Base-by-base conservation (phyloP, 1,140 invertebrate genomes). In the Philotrypesis tridentata region DNA sequence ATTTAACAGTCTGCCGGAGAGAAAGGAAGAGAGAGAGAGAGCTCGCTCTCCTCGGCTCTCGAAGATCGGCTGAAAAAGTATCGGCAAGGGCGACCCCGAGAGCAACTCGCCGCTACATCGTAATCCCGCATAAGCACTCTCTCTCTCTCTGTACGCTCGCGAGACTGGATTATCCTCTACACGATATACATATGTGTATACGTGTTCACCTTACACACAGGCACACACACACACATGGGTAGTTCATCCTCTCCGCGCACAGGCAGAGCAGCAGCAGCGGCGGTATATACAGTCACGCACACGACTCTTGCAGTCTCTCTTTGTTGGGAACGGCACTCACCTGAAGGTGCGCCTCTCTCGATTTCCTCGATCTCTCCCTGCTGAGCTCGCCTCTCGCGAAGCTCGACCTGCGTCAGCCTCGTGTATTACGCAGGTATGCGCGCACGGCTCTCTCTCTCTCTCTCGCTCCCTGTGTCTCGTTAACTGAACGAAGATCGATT, bases 341-440 rank as follows among this genome's bases (percentile, higher is more conserved):
- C 76, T 78, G 63, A 78, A 78, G 76, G 76, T 65, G 76, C 63
- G 76, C 63, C 76, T 78, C 37, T 70, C 31, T 70, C 31, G 63
- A 29, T 67, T 21, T 21, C 17, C 25, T 67, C 63, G 23, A 25
- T 67, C 63, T 67, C 63, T 65, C 63, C 14, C n/a, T 17, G 27
- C 63, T 25, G 11, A 55, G 17, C 23, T 67, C 25, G n/a, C n/a
- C n/a, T n/a, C n/a, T n/a, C n/a, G n/a, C n/a, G n/a, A 14, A 33
- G 9, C 68, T 33, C 68, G 23, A 25, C n/a, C n/a, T n/a, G n/a
- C n/a, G n/a, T n/a, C n/a, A n/a, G n/a, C n/a, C n/a, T n/a, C n/a
- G n/a, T n/a, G n/a, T n/a, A n/a, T n/a, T n/a, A n/a, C n/a, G n/a
- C n/a, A n/a, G n/a, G n/a, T n/a, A n/a, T n/a, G n/a, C n/a, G n/a